Evolutionary conservation across 2,113 vertebrate species (phyloP).

Genomic region (Turdus rufiventris): DNA sequence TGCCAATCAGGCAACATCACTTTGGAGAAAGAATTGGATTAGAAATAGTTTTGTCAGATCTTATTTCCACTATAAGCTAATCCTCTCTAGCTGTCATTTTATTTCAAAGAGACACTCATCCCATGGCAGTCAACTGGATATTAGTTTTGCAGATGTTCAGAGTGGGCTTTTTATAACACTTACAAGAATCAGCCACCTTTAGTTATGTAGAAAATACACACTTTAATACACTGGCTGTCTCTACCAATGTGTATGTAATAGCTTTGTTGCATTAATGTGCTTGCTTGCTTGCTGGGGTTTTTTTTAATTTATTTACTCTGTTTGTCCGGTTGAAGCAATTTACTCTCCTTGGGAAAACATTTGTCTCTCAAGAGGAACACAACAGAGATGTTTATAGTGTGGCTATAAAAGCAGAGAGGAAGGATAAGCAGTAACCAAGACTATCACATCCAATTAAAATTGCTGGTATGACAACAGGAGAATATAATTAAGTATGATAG

Average conservation of each 20-base stretch:
- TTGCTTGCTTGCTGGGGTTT: not conserved
- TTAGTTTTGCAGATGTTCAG: conserved; percentile 14
- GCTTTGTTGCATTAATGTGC: not conserved
- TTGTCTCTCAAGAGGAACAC: not conserved
- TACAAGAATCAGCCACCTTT: not conserved
- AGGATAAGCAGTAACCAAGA: conserved; percentile 4
- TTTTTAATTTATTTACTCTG: not conserved
- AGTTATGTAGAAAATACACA: not conserved
- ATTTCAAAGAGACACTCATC: not conserved
- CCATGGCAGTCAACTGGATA: not conserved
- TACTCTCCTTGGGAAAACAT: not conserved
- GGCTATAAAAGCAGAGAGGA: not conserved
- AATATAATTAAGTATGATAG: not conserved
- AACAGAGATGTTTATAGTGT: not conserved
- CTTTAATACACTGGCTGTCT: not conserved
- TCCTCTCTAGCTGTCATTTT: conserved; percentile 26
- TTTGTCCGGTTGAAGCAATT: not conserved
- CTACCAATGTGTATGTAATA: not conserved
- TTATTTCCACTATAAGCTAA: not conserved
- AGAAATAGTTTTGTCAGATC: conserved; percentile 15
- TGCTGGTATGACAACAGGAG: not conserved
- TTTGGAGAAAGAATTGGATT: not conserved
- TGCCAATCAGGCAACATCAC: not conserved
- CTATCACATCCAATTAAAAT: conserved; percentile 24
- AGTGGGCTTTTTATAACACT: not conserved